Base-by-base conservation (phyloP, 2,888 invertebrate genomes). In the Sinhomidia bicolor region DNA sequence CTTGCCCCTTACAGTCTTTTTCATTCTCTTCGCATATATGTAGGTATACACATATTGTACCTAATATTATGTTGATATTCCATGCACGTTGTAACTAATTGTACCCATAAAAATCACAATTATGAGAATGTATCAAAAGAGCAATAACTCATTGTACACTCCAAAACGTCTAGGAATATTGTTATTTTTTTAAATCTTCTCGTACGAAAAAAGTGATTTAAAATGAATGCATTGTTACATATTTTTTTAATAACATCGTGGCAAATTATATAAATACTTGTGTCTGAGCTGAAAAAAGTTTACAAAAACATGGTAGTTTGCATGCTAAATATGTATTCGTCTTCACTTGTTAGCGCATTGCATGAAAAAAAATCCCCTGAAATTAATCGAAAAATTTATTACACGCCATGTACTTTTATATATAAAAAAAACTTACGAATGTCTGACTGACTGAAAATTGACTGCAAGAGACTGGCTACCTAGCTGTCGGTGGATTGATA, bases 301-400 rank as follows among this genome's bases (percentile, higher is more conserved):
- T 9, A 12, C 71, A 3, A 23, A 41, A 44, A 44, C 71, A 71
- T 71, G 71, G 20, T 14, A 71, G 17, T 10, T 71, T 71, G 71
- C 71, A 44, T 44, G 44, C 71, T 44, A 41, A 20, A 5, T 41
- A 60, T 47, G n/a, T 26, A 41, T 44, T 14, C 57, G 41, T 41
- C 32, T 57, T 76, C 26, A 9, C 23, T 26, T 76, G 47, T 26
- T 76, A 10, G 32, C 9, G 76, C 47, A 26, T 80, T 71, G 79
- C 57, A 71, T 26, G 83, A 88, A 88, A 82, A 81, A 76, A 82
- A 81, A 76, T 57, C 82, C 36, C 82, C 47, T 83, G 76, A 82
- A 88, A 88, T 83, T 83, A 82, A 78, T 82, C 57, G 82, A 83
- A 82, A 78, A 51, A 82, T 87, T 81, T 80, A 81, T 47, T 87